Percentiles rank a stretch among this genome's conserved stretches.
These are phyloP conservation scores for Lerema accius DNA, from an alignment of 1,140 invertebrate genomes.

Conservation along the genomic window DNA sequence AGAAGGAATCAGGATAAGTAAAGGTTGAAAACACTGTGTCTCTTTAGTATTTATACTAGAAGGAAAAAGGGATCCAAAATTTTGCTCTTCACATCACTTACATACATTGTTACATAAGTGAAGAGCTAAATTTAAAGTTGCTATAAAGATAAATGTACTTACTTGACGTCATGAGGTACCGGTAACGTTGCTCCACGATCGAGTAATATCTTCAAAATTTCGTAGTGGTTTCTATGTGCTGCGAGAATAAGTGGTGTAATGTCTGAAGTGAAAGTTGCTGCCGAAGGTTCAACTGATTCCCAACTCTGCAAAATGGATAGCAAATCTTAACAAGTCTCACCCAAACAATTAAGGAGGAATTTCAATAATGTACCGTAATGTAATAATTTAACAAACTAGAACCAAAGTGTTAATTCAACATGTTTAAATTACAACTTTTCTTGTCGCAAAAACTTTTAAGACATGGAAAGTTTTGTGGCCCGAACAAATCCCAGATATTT, in stretches of 20 bases:
- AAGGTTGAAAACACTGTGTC: too few relatives aligned
- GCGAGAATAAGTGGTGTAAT: slow-evolving; percentile 95
- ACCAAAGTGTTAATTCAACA: neutral
- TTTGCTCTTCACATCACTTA: too few relatives aligned
- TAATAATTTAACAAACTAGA: neutral
- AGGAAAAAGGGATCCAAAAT: too few relatives aligned
- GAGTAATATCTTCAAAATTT: slow-evolving; percentile 94
- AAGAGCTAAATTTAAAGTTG: too few relatives aligned
- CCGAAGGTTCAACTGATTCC: slow-evolving; percentile 91
- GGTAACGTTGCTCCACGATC: slow-evolving; percentile 94
- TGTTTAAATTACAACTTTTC: slow-evolving; percentile 16
- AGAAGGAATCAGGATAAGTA: too few relatives aligned
- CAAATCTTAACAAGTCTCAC: neutral
- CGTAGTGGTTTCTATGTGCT: slow-evolving; percentile 96
- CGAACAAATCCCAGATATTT: neutral
- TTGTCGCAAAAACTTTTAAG: slow-evolving; percentile 1
- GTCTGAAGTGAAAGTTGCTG: slow-evolving; percentile 93
- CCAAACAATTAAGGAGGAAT: neutral
- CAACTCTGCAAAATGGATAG: slow-evolving; percentile 87
- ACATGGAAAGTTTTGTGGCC: slow-evolving; percentile 5
- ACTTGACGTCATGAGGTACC: slow-evolving; percentile 94
- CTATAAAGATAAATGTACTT: too few relatives aligned
- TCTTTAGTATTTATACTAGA: too few relatives aligned
- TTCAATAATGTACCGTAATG: neutral
- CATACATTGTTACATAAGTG: too few relatives aligned